A percentile compares a stretch with the other conserved stretches of the same genome.
Conservation (phyloP, 2,113 vertebrate genomes). For the Caretta caretta region DNA sequence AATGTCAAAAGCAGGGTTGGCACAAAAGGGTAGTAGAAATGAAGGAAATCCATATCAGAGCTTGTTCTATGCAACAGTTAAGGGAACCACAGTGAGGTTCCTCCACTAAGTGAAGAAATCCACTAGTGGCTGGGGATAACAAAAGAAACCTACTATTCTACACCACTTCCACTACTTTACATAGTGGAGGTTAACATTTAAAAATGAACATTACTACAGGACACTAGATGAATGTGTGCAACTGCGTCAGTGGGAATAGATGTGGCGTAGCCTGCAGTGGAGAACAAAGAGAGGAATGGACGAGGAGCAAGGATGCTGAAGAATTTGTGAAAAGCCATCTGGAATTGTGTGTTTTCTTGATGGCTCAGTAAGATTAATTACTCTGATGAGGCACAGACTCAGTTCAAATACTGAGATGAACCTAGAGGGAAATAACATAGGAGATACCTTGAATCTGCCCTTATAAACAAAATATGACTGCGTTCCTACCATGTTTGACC, state of each 20-base stretch:
- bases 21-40: background rate
- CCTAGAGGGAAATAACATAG: background rate
- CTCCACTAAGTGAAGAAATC: background rate
- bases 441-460: background rate
- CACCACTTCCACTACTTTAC: background rate
- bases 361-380: slow-evolving; percentile 5
- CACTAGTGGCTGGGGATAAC: background rate
- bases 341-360: background rate
- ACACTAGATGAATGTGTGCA: background rate
- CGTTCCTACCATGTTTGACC: background rate
- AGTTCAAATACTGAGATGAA: background rate
- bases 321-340: background rate
- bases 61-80: background rate
- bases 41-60: background rate
- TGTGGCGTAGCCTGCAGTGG: background rate
- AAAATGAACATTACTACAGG: background rate
- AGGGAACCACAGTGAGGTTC: background rate
- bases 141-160: background rate
- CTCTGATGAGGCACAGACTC: background rate
- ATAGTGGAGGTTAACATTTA: background rate
- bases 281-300: background rate
- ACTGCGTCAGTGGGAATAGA: background rate
- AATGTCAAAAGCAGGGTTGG: background rate
- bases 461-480: background rate
- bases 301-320: background rate